These are phyloP conservation scores for Leptobrachium ailaonicum DNA, from an alignment of 2,113 vertebrate species.

Conservation along the genomic window DNA sequence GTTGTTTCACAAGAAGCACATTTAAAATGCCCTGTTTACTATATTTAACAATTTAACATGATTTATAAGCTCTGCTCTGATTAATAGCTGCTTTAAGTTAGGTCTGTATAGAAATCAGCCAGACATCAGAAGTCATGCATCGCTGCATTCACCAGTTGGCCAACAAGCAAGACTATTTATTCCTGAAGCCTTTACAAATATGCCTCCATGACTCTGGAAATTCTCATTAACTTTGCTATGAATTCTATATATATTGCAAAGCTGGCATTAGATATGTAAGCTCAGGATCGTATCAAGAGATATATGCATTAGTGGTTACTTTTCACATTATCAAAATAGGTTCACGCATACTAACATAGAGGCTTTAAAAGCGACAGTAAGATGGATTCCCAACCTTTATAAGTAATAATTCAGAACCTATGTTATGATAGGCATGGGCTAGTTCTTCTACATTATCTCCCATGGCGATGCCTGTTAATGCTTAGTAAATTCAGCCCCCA, in stretches of 20 bases:
- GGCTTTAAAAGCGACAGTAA: slow-evolving; percentile 6
- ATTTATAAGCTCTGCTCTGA: background rate
- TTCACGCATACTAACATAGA: slow-evolving; percentile 9
- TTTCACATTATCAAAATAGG: background rate
- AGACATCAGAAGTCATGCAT: background rate
- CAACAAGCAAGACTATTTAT: background rate
- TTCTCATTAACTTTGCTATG: background rate
- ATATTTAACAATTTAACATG: too few species aligned
- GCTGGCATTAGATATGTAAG: background rate
- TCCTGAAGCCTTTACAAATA: background rate
- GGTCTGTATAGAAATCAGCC: background rate
- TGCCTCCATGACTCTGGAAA: background rate
- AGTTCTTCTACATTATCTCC: background rate
- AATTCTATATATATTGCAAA: background rate
- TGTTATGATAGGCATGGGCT: background rate
- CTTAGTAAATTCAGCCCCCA: slow-evolving; percentile 5
- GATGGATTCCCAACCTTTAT: background rate
- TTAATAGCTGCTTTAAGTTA: background rate
- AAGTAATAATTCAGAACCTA: slow-evolving; percentile 19
- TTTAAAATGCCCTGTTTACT: too few species aligned
- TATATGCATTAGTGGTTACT: background rate
- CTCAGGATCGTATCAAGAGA: background rate
- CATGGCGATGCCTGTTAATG: slow-evolving; percentile 9
- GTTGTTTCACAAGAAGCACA: too few species aligned
- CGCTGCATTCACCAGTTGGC: background rate